Percentiles rank a stretch among this genome's conserved stretches.
phyloP scores from a whole-genome alignment of 1,140 invertebrate species.

The Camponotus pennsylvanicus region DNA sequence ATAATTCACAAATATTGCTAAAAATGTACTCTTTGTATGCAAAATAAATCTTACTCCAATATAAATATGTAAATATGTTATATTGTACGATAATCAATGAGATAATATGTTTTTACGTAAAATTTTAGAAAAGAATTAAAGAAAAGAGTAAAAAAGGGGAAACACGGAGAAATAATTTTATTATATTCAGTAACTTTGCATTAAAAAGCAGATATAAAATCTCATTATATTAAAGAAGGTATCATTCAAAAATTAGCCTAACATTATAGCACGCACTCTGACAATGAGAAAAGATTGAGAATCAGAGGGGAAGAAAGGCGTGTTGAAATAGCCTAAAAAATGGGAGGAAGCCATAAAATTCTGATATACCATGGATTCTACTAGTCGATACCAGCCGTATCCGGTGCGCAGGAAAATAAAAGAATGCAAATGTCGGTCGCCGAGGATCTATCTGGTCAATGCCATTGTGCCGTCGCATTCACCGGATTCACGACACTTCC shows the following conservation, averaged over 20 bases:
- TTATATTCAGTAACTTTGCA: background rate
- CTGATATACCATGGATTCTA: slow-evolving; percentile 61
- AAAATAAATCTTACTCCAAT: background rate
- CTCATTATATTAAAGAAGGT: background rate
- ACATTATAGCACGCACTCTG: too few relatives aligned
- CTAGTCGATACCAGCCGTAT: slow-evolving; percentile 63
- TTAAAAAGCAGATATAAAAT: background rate
- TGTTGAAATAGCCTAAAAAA: slow-evolving; percentile 17
- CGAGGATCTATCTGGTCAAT: slow-evolving; percentile 58
- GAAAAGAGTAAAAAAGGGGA: background rate
- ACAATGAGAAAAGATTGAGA: slow-evolving; percentile 34
- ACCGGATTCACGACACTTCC: slow-evolving; percentile 68
- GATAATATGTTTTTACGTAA: background rate
- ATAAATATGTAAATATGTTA: slow-evolving; percentile 1
- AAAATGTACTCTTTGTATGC: background rate
- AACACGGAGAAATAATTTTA: background rate
- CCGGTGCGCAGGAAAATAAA: slow-evolving; percentile 61
- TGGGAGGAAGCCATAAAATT: slow-evolving; percentile 69
- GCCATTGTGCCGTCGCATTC: slow-evolving; percentile 60
- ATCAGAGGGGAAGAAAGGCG: background rate
- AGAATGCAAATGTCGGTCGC: slow-evolving; percentile 62
- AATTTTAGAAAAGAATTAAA: background rate
- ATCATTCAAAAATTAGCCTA: background rate
- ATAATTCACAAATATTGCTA: background rate
- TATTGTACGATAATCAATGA: background rate